Base-by-base conservation (phyloP, 2,113 vertebrate genomes). In the Poeciliopsis occidentalis region DNA sequence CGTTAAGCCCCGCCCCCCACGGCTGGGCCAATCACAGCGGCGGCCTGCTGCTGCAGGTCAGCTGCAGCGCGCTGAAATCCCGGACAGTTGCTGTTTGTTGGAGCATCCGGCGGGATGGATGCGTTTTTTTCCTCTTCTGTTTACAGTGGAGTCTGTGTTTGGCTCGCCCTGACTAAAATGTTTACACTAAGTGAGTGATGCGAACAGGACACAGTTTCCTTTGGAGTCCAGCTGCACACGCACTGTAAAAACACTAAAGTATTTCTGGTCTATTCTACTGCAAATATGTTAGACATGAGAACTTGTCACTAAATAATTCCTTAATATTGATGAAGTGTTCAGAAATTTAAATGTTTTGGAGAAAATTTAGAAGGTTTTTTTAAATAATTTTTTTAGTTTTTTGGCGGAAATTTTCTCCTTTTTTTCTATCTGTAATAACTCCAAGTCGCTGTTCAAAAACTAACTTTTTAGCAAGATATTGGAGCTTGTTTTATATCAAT, bases 181-280 rank as follows among this genome's bases (percentile, higher is more conserved):
- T 93, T 93, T 93, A 91, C 61, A 84, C 67, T 79, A 69, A 12
- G 72, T 47, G 84, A 90, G 87, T 62, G 85, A 88, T 86, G 61
- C 39, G 67, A 85, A 78, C 82, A 51, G 81, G 73, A 85, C 82
- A 66, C 57, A 24, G 63, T 82, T 37, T 91, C 82, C 88, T 88
- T 79, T 75, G 87, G 81, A 67, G 88, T 82, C 83, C 88, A 91
- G 92, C 85, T 92, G 90, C 85, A 72, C 84, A 84, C 76, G 73
- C 60, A 77, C 54, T 37, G 47, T 47, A 7, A 81, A 60, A 87
- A 37, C 34, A 37, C 10, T 11, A 12, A 37, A 37, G 34, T 37
- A 12, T 37, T 37, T 37, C 34, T 37, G 10, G 8, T 37, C 34
- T 12, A 2, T 37, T 37, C 34, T 11, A 34, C 1, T 34, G 10